These are phyloP conservation scores for Heliothis peltigera DNA, from an alignment of 2,888 invertebrate species.

Conservation along the genomic window DNA sequence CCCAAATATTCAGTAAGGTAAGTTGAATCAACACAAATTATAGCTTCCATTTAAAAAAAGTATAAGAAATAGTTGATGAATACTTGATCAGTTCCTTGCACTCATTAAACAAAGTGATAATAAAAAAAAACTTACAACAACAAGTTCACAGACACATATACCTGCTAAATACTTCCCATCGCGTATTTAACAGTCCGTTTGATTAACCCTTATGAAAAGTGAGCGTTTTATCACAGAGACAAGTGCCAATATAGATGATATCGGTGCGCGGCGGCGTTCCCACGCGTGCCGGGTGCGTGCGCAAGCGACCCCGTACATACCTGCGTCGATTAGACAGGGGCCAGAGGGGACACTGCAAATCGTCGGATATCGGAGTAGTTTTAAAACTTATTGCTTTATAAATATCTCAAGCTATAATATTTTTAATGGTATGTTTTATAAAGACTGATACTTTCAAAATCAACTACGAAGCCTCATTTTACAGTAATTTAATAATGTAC, in stretches of 20 bases:
- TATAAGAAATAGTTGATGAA: too few species aligned
- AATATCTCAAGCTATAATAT: too few species aligned
- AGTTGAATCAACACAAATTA: too few species aligned
- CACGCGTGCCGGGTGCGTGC: conserved; percentile 73
- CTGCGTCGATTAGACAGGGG: conserved; percentile 48
- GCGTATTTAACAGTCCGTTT: conserved; percentile 63
- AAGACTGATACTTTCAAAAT: too few species aligned
- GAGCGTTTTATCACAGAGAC: conserved; percentile 70
- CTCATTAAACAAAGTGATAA: not conserved
- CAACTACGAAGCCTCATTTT: too few species aligned
- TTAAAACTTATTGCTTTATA: too few species aligned
- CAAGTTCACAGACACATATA: not conserved
- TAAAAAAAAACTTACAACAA: not conserved
- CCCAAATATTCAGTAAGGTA: too few species aligned
- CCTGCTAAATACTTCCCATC: conserved; percentile 13
- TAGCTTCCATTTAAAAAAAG: too few species aligned
- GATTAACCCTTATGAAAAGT: conserved; percentile 69
- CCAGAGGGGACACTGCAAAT: conserved; percentile 22
- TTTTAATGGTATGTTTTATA: too few species aligned
- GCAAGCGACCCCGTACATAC: conserved; percentile 58
- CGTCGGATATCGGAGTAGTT: not conserved
- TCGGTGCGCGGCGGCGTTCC: conserved; percentile 68
- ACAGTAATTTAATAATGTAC: too few species aligned
- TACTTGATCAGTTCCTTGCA: too few species aligned
- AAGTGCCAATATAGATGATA: conserved; percentile 73